phyloP scores from a whole-genome alignment of 2,888 invertebrate genomes.

The Dryocosmus kuriphilus region DNA sequence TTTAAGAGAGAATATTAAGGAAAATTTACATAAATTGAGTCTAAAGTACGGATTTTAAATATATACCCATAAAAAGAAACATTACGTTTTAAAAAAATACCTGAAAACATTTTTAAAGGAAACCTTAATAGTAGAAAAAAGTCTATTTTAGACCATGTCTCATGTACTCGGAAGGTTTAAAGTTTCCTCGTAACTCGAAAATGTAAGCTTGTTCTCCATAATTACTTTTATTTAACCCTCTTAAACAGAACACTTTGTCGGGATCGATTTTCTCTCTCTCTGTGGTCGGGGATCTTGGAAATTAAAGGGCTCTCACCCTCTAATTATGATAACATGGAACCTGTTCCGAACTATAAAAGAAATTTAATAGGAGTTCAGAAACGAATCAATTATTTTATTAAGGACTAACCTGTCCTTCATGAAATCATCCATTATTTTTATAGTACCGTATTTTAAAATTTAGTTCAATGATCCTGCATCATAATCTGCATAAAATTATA shows the following conservation, averaged over 20 bases:
- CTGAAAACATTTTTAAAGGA: not conserved
- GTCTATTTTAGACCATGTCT: slow-evolving; percentile 20
- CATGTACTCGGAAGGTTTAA: slow-evolving; percentile 39
- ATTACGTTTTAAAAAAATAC: not conserved
- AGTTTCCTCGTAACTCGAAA: slow-evolving; percentile 32
- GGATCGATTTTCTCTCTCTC: slow-evolving; percentile 32
- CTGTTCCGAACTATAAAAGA: slow-evolving; percentile 23
- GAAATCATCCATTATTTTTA: slow-evolving; percentile 28
- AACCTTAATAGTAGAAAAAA: slow-evolving; percentile 7
- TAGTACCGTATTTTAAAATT: not conserved
- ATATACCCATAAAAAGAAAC: not conserved
- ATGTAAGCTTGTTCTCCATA: slow-evolving; percentile 39
- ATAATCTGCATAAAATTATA: not conserved
- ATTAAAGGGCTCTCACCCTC: slow-evolving; percentile 35
- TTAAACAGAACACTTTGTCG: slow-evolving; percentile 36
- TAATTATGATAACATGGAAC: slow-evolving; percentile 40
- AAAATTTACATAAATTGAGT: no score
- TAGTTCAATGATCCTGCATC: slow-evolving; percentile 9
- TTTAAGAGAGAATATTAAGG: no score
- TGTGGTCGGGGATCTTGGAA: slow-evolving; percentile 31
- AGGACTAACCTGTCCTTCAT: slow-evolving; percentile 31
- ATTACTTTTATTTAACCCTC: slow-evolving; percentile 40
- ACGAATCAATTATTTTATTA: slow-evolving; percentile 40
- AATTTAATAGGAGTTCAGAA: slow-evolving; percentile 33
- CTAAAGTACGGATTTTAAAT: no score